A percentile compares a stretch with the other conserved stretches of the same genome.
These are phyloP conservation scores for Ambastaia sidthimunki DNA, from an alignment of 2,797 vertebrate species.

Conservation along the genomic window DNA sequence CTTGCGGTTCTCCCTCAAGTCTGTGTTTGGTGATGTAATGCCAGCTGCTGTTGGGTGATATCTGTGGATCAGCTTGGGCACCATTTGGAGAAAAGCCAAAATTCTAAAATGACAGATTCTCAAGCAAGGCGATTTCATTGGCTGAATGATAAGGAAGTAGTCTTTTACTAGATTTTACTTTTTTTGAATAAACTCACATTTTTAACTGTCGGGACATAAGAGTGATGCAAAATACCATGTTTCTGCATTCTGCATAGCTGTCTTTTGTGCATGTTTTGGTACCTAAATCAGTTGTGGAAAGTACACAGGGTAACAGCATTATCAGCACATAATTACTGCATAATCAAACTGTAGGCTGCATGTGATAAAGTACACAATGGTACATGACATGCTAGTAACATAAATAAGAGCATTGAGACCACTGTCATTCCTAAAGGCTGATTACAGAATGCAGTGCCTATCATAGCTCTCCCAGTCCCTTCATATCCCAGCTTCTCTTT, in stretches of 20 bases:
- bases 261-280: conserved; percentile 12
- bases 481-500: conserved; percentile 52
- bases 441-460: conserved; percentile 35
- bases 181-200: background rate
- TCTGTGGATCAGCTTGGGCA: background rate
- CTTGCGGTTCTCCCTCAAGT: background rate
- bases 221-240: conserved; percentile 17
- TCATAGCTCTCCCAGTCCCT: conserved; percentile 48
- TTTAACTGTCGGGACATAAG: background rate
- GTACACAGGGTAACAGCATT: background rate
- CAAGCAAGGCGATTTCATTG: conserved; percentile 21
- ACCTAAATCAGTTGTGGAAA: conserved; percentile 13
- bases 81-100: background rate
- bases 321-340: background rate
- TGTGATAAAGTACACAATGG: conserved; percentile 8
- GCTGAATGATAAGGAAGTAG: conserved; percentile 16
- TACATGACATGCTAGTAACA: conserved; percentile 16
- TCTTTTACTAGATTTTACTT: conserved; percentile 6
- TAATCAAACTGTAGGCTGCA: background rate
- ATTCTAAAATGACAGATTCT: conserved; percentile 10
- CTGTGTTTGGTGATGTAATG: conserved; percentile 2
- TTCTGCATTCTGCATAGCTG: background rate
- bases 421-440: conserved; percentile 31
- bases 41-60: background rate
- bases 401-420: conserved; percentile 42